Conservation (phyloP, 2,888 invertebrate genomes). For the Brachycybe producta region DNA sequence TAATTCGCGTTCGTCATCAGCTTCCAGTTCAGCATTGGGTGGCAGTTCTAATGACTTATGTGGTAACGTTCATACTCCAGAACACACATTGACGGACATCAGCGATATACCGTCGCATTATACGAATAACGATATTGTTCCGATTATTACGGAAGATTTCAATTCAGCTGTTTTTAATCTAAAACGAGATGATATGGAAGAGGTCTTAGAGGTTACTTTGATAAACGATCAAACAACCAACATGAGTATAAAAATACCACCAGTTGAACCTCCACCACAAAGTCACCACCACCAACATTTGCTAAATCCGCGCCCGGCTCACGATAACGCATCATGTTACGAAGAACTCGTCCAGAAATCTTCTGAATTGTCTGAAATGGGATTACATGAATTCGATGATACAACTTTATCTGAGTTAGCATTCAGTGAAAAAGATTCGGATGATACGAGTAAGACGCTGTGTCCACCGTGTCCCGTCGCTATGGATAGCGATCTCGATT, state of each 20-base stretch:
- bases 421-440: conserved; percentile 13
- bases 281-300: background rate
- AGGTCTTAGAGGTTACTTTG: conserved; percentile 9
- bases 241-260: background rate
- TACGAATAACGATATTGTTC: conserved; percentile 8
- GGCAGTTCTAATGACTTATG: conserved; percentile 11
- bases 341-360: conserved; percentile 10
- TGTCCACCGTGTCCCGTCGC: conserved; percentile 5
- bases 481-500: conserved; percentile 7
- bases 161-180: background rate
- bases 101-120: conserved; percentile 18
- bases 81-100: conserved; percentile 16
- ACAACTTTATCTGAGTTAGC: conserved; percentile 8
- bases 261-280: background rate
- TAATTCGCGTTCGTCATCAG: conserved; percentile 12
- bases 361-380: conserved; percentile 10
- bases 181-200: background rate
- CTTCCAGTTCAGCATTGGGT: conserved; percentile 13
- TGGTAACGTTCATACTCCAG: conserved; percentile 12
- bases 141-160: no score
- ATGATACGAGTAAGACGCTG: conserved; percentile 11
- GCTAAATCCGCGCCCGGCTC: background rate
- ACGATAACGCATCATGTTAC: background rate
- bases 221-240: background rate
- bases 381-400: conserved; percentile 12